Conservation (phyloP, 2,113 vertebrate genomes). For the Rhombomys opimus region DNA sequence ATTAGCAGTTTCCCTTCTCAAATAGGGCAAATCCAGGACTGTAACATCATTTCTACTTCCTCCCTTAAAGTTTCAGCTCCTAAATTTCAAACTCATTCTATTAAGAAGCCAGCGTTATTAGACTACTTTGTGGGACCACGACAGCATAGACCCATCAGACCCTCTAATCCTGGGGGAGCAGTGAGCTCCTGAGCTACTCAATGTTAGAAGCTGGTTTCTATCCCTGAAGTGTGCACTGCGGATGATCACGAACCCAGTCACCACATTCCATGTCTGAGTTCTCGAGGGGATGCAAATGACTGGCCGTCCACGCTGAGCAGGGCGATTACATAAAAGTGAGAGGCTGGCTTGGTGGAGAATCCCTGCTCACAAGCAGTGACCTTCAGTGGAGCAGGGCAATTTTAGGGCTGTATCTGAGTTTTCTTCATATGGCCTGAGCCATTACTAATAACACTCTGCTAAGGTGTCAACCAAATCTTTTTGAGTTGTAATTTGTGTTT, state of each 20-base stretch:
- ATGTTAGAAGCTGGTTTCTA: background rate
- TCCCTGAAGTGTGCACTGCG: background rate
- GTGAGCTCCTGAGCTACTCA: background rate
- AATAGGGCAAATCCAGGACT: background rate
- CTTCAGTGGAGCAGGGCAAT: background rate
- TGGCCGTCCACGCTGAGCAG: background rate
- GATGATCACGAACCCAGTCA: constrained; percentile 6
- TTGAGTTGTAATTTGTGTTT: constrained; percentile 48
- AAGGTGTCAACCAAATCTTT: constrained; percentile 54
- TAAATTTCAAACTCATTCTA: constrained; percentile 38
- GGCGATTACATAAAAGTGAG: constrained; percentile 14
- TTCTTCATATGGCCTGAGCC: background rate
- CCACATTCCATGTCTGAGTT: background rate
- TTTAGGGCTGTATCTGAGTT: constrained; percentile 38
- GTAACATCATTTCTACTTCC: background rate
- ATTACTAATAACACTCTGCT: constrained; percentile 42
- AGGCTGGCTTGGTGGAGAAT: background rate
- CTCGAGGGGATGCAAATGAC: background rate
- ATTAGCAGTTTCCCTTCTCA: background rate
- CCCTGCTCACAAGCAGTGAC: constrained; percentile 11
- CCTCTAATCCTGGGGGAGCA: background rate
- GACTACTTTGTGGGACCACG: background rate
- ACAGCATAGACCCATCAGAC: background rate
- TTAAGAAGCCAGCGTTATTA: background rate
- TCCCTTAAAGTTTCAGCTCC: background rate